A percentile compares a stretch with the other conserved stretches of the same genome.
These are phyloP conservation scores for Automeris io DNA, from an alignment of 2,888 invertebrate species.

Conservation along the genomic window DNA sequence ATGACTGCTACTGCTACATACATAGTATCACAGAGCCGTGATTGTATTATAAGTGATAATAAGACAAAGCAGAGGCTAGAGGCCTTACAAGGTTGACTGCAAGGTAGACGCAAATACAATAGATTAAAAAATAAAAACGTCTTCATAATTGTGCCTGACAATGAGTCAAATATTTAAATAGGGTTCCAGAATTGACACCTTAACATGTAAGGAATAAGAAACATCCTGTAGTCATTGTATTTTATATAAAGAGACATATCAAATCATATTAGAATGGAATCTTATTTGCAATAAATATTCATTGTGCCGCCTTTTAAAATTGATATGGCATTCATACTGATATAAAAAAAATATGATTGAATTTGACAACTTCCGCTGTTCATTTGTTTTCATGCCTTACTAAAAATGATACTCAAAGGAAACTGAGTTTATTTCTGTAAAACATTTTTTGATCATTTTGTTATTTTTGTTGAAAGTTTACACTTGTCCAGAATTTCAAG, in stretches of 20 bases:
- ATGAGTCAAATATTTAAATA: conserved; percentile 5
- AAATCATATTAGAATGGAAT: no score
- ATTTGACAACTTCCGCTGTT: no score
- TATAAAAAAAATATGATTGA: no score
- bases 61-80: conserved; percentile 60
- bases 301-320: no score
- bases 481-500: no score
- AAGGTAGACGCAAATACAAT: conserved; percentile 44
- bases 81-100: conserved; percentile 60
- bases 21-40: conserved; percentile 43
- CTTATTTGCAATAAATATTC: no score
- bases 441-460: no score
- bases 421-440: no score
- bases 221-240: conserved; percentile 3
- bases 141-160: conserved; percentile 16
- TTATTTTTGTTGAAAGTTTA: no score
- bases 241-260: neutral
- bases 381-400: no score
- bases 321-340: no score
- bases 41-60: conserved; percentile 35
- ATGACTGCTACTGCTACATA: neutral
- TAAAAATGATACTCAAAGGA: no score
- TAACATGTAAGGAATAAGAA: conserved; percentile 5
- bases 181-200: neutral
- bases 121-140: conserved; percentile 21